Percentiles rank a stretch among this genome's conserved stretches.
phyloP scores from a whole-genome alignment of 2,113 vertebrate species.

The Stercorarius parasiticus region DNA sequence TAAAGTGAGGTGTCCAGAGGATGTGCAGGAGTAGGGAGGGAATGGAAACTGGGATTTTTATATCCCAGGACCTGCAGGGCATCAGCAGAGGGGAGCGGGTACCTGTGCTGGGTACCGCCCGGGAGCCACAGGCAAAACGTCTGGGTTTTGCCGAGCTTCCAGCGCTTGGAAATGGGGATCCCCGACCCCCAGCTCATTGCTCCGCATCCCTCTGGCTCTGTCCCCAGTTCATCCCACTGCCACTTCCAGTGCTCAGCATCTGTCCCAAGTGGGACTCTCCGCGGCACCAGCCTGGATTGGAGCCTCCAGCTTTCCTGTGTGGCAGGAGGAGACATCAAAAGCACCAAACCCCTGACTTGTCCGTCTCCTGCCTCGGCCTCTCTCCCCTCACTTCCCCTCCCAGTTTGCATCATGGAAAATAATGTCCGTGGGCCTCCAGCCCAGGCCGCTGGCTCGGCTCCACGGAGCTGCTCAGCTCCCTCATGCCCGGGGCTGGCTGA shows the following conservation, averaged over 20 bases:
- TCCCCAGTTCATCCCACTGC: background rate
- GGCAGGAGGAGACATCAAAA: background rate
- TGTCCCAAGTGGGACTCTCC: background rate
- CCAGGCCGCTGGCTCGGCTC: background rate
- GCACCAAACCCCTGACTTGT: background rate
- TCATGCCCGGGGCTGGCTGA: background rate
- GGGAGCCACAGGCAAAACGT: background rate
- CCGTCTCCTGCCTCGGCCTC: background rate
- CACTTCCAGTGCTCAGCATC: background rate
- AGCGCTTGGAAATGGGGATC: background rate
- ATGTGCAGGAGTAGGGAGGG: background rate
- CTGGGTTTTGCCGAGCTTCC: background rate
- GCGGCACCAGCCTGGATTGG: background rate
- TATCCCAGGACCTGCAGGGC: background rate
- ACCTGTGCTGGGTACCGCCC: fast-evolving
- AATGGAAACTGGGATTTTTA: background rate
- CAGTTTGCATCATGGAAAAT: constrained; percentile 53
- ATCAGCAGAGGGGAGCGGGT: background rate
- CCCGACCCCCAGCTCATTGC: background rate
- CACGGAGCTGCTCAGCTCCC: background rate
- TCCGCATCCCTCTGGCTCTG: background rate
- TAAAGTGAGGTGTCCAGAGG: background rate
- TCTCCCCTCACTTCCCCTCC: background rate
- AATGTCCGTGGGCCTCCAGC: background rate
- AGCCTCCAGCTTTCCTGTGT: background rate